Percentiles rank a stretch among this genome's conserved stretches.
Conservation (phyloP, 2,113 vertebrate species). For the Gymnogyps californianus region DNA sequence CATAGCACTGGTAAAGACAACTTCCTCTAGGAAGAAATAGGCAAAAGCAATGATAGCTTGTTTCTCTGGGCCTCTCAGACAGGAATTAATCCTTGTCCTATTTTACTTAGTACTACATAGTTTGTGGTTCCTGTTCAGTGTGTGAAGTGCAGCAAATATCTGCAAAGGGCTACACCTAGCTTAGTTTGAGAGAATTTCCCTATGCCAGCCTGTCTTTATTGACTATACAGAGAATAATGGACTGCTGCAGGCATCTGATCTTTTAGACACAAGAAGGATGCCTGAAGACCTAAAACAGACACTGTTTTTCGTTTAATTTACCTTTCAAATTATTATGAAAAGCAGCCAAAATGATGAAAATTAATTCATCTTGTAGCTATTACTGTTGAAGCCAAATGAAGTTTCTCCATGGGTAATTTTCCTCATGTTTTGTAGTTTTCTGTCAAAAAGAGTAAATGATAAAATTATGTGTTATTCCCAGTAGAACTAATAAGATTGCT, state of each 20-base stretch:
- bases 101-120: neutral
- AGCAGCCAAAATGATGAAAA: neutral
- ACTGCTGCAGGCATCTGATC: neutral
- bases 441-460: neutral
- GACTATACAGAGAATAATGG: neutral
- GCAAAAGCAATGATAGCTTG: neutral
- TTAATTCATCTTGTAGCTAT: neutral
- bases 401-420: neutral
- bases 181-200: neutral
- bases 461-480: neutral
- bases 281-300: neutral
- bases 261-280: neutral
- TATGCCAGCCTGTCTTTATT: neutral
- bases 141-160: neutral
- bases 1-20: neutral
- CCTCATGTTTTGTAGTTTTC: neutral
- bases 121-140: neutral
- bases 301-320: neutral
- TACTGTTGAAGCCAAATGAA: neutral
- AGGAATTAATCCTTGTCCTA: neutral
- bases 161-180: neutral
- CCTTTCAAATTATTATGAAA: neutral
- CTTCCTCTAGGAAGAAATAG: neutral
- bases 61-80: neutral
- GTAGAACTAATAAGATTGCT: neutral